Evolutionary conservation across 2,888 invertebrate genomes (phyloP).

Genomic region (Plebejus melissa): DNA sequence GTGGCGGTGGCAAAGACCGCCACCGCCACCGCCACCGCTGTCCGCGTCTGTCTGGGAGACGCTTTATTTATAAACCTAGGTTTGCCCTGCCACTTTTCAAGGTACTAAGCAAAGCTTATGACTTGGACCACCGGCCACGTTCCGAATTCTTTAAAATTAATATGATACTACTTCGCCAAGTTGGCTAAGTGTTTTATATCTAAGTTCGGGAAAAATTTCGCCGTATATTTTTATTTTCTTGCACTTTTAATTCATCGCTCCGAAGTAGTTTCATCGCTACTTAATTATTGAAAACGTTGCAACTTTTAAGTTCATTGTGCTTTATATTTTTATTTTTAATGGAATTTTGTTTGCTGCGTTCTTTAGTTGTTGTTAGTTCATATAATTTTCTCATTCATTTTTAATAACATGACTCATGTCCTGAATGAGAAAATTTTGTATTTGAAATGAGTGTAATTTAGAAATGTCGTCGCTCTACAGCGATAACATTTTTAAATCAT

Average conservation of each 20-base stretch:
- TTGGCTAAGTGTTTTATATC: constrained; percentile 23
- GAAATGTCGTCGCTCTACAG: too few relatives aligned
- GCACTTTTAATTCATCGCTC: constrained; percentile 20
- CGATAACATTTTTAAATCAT: too few relatives aligned
- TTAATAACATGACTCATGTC: neutral
- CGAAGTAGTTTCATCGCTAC: constrained; percentile 12
- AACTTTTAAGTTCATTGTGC: neutral
- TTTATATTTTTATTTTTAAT: constrained; percentile 23
- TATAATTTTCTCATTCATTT: too few relatives aligned
- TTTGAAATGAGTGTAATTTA: neutral
- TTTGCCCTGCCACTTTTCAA: too few relatives aligned
- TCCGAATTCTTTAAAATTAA: constrained; percentile 26
- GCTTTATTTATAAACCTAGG: too few relatives aligned
- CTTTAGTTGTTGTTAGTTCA: neutral
- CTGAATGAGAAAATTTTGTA: neutral
- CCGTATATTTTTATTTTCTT: constrained; percentile 23
- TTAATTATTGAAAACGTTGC: constrained; percentile 12
- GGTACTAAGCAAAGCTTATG: neutral
- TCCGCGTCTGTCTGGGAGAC: neutral
- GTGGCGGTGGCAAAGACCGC: too few relatives aligned
- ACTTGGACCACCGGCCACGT: neutral
- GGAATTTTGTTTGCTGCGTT: neutral
- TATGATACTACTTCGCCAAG: constrained; percentile 19
- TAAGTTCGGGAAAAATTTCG: constrained; percentile 3
- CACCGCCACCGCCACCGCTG: too few relatives aligned